Base-by-base conservation (phyloP, 2,113 vertebrate species). In the Coregonus clupeaformis region DNA sequence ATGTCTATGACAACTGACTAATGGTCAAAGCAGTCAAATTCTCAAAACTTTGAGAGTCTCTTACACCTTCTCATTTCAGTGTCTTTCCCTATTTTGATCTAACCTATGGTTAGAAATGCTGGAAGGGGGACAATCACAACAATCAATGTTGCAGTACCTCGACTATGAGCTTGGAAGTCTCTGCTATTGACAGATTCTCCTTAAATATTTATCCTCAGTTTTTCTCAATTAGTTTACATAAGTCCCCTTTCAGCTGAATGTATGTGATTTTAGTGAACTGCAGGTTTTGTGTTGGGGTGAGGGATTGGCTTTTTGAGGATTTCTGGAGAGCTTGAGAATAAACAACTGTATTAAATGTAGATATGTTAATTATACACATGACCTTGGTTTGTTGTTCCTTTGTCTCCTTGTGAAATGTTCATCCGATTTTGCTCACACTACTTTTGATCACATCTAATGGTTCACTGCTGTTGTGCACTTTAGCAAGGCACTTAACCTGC, bases 321-420 rank as follows among this genome's bases (percentile, higher is more conserved):
- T 68, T 87, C 77, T 86, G 84, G 79, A 72, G 69, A 76, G 82
- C 69, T 87, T 85, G 80, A 87, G 78, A 82, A 24, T 27, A 59
- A 59, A 29, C 27, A 89, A 80, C 69, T 91, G 90, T 90, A 92
- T 90, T 91, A 92, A 92, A 91, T 92, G 90, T 92, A 90, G 90
- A 92, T 92, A 92, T 91, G 90, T 91, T 88, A 74, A 92, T 90
- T 89, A 87, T 88, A 87, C 78, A 60, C 77, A 77, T 71, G 78
- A 72, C 71, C 70, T 83, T 59, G 75, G 79, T 84, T 74, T 16
- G 72, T 83, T 84, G 85, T 85, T 9, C 36, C 66, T 72, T 89
- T 84, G 79, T 85, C 73, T 71, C 72, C 70, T 79, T 80, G 3
- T 83, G 49, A 83, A 81, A 68, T 73, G 36, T 60, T 25, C 6